phyloP scores from a whole-genome alignment of 1,140 invertebrate genomes.

The Aradophagus sp. region DNA sequence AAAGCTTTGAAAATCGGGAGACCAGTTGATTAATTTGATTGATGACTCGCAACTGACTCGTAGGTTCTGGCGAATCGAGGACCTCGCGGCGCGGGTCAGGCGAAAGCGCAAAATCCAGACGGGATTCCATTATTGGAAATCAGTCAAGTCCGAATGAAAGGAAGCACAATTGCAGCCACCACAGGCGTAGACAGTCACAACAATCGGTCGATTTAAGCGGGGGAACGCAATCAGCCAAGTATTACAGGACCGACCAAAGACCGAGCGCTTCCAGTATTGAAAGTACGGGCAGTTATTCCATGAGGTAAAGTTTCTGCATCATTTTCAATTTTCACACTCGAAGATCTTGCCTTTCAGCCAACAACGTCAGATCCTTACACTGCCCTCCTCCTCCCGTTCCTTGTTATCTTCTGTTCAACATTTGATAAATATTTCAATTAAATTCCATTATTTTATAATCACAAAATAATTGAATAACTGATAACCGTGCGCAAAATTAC shows the following conservation, averaged over 20 bases:
- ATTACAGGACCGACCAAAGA: conserved; percentile 79
- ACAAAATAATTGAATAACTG: too few relatives aligned
- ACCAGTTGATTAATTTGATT: too few relatives aligned
- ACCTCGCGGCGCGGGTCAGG: conserved; percentile 78
- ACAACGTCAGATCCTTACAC: too few relatives aligned
- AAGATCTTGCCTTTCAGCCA: too few relatives aligned
- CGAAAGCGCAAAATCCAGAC: conserved; percentile 78
- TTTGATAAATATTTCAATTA: too few relatives aligned
- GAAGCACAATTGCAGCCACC: conserved; percentile 72
- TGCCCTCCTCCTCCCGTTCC: too few relatives aligned
- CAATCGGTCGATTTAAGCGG: conserved; percentile 79
- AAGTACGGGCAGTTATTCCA: conserved; percentile 73
- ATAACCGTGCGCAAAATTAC: too few relatives aligned
- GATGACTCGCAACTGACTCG: conserved; percentile 23
- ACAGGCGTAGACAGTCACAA: conserved; percentile 73
- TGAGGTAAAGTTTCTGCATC: too few relatives aligned
- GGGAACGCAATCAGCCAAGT: conserved; percentile 66
- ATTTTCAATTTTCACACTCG: too few relatives aligned
- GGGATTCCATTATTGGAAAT: conserved; percentile 79
- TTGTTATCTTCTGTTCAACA: too few relatives aligned
- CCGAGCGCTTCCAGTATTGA: conserved; percentile 88
- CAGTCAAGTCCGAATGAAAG: conserved; percentile 68
- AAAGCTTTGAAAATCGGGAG: too few relatives aligned
- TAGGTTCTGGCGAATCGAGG: conserved; percentile 70
- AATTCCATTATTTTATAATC: too few relatives aligned